Percentiles rank a stretch among this genome's conserved stretches.
These are phyloP conservation scores for Malurus melanocephalus DNA, from an alignment of 2,113 vertebrate species.

Conservation along the genomic window DNA sequence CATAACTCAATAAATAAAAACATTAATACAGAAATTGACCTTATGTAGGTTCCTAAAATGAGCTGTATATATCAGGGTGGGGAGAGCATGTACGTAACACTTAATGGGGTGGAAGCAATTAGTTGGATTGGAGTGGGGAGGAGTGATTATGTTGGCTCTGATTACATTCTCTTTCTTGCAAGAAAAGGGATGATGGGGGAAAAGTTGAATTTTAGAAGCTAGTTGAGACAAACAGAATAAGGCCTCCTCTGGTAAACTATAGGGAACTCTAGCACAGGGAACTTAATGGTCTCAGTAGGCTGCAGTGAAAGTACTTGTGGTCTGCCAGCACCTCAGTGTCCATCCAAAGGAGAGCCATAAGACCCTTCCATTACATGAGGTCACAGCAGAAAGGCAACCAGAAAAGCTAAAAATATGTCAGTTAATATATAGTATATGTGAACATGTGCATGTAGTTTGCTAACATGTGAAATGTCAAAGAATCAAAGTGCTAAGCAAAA, in stretches of 20 bases:
- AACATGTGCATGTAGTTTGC: background rate
- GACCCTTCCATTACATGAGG: background rate
- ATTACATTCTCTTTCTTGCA: background rate
- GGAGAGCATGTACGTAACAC: background rate
- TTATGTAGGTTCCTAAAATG: background rate
- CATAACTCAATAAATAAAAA: background rate
- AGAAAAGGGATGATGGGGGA: background rate
- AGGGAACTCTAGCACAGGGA: background rate
- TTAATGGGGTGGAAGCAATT: background rate
- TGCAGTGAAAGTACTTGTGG: background rate
- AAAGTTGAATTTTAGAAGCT: background rate
- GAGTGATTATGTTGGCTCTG: background rate
- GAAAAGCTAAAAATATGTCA: background rate
- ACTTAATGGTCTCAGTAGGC: accelerated
- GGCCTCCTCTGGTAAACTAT: background rate
- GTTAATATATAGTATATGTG: background rate
- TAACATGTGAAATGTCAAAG: background rate
- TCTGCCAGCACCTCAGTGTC: background rate
- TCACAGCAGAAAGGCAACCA: background rate
- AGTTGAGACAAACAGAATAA: background rate
- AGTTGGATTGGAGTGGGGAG: background rate
- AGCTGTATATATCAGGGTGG: background rate
- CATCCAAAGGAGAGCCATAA: background rate
- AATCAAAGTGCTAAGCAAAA: background rate
- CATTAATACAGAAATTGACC: background rate